phyloP scores from a whole-genome alignment of 2,113 vertebrate species.

The Hemibates koningsi region DNA sequence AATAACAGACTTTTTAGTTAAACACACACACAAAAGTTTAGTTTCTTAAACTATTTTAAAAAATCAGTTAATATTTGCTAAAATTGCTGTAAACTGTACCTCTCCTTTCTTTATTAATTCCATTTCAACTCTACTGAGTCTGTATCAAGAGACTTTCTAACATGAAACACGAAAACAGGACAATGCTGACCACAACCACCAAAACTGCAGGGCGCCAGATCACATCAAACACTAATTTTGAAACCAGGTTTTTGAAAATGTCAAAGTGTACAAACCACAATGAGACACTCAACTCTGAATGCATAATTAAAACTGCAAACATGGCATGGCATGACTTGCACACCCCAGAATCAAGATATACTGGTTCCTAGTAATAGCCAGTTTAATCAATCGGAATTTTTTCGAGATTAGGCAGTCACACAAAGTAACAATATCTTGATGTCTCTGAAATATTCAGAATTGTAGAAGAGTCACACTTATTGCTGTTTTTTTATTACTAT shows the following conservation, averaged over 20 bases:
- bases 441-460: background rate
- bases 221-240: background rate
- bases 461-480: background rate
- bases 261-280: background rate
- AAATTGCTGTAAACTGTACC: background rate
- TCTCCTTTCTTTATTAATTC: background rate
- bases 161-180: background rate
- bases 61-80: background rate
- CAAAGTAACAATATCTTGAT: background rate
- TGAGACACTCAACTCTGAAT: background rate
- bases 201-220: background rate
- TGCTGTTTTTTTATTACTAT: background rate
- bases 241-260: background rate
- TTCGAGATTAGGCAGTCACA: background rate
- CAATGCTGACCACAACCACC: background rate
- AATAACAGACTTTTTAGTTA: background rate
- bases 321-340: background rate
- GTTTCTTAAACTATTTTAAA: background rate
- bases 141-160: background rate
- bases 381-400: background rate
- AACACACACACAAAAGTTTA: background rate
- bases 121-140: background rate
- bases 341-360: background rate
- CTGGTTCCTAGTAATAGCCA: background rate
- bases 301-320: background rate